Conservation (phyloP, 1,140 invertebrate genomes). For the Neodiprion lecontei region DNA sequence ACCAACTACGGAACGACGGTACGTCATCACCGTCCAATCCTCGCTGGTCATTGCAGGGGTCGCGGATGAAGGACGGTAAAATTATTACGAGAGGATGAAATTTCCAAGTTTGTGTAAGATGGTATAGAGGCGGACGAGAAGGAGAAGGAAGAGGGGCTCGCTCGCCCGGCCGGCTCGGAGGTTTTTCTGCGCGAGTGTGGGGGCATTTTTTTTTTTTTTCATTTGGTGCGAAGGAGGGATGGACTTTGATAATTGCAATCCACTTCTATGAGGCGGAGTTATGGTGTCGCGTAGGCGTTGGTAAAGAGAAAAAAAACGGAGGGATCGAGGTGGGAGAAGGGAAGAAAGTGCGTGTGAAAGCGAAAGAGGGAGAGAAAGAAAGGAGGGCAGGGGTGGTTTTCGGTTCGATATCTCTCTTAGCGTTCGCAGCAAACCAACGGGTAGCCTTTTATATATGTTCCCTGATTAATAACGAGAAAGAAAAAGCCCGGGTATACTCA, state of each 20-base stretch:
- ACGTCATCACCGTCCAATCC: not conserved
- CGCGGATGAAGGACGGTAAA: conserved; percentile 29
- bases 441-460: not conserved
- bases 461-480: not conserved
- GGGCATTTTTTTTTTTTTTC: too few species aligned
- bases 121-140: conserved; percentile 15
- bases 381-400: conserved; percentile 16
- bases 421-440: conserved; percentile 27
- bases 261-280: conserved; percentile 35
- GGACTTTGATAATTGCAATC: conserved; percentile 52
- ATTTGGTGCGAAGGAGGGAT: conserved; percentile 14
- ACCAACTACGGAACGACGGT: not conserved
- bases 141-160: conserved; percentile 16
- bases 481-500: not conserved
- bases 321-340: conserved; percentile 20
- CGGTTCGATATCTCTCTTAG: conserved; percentile 39
- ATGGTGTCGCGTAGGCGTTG: conserved; percentile 3
- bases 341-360: not conserved
- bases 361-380: too few species aligned
- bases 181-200: not conserved
- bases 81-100: conserved; percentile 51
- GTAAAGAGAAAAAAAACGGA: conserved; percentile 20
- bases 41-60: not conserved
- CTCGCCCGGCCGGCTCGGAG: not conserved
- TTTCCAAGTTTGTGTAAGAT: conserved; percentile 42